Conservation (phyloP, 2,797 vertebrate species). For the Phoxinus dragarum region DNA sequence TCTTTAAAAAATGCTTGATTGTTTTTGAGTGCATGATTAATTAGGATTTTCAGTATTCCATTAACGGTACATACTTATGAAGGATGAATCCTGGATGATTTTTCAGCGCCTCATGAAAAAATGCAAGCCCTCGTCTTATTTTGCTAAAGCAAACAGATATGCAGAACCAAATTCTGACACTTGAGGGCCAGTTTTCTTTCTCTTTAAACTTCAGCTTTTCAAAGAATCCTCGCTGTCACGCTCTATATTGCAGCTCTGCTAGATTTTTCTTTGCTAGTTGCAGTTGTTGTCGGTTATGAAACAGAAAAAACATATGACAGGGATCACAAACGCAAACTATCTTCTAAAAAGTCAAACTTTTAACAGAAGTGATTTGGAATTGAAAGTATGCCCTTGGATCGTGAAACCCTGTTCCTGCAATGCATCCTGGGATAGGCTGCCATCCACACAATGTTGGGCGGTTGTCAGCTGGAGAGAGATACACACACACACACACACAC, state of each 20-base stretch:
- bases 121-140: neutral
- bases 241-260: slow-evolving; percentile 4
- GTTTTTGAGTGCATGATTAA: too few relatives aligned
- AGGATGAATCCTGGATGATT: neutral
- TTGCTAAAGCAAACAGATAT: slow-evolving; percentile 12
- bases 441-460: slow-evolving; percentile 30
- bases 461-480: slow-evolving; percentile 21
- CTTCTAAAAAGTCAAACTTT: slow-evolving; percentile 29
- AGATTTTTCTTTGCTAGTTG: slow-evolving; percentile 17
- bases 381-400: slow-evolving; percentile 26
- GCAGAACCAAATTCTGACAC: neutral
- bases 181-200: slow-evolving; percentile 11
- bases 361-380: slow-evolving; percentile 60
- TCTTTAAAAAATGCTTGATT: too few relatives aligned
- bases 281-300: slow-evolving; percentile 40
- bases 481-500: too few relatives aligned
- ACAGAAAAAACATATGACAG: slow-evolving; percentile 49
- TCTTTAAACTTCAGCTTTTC: slow-evolving; percentile 19
- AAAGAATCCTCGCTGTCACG: neutral
- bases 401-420: slow-evolving; percentile 19
- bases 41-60: neutral
- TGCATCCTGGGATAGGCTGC: slow-evolving; percentile 28
- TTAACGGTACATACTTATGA: neutral
- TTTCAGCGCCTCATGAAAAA: neutral
- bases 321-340: slow-evolving; percentile 32